phyloP scores from a whole-genome alignment of 1,140 invertebrate species.

The Philaenus spumarius region DNA sequence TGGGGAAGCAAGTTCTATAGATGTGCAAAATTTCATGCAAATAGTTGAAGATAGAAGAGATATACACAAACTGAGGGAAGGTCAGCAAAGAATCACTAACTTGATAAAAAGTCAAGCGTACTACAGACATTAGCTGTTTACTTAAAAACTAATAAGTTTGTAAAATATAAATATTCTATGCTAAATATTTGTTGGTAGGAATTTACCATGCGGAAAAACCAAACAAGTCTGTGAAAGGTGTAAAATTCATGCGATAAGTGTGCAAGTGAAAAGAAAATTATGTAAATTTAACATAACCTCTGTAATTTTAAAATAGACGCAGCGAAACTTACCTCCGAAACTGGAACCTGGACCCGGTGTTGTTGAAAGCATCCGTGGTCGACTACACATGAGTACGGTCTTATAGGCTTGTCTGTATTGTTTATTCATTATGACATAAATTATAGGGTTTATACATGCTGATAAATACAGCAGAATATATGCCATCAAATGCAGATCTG shows the following conservation, averaged over 20 bases:
- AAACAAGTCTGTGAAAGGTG: no score
- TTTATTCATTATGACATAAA: slow-evolving; percentile 53
- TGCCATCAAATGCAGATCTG: slow-evolving; percentile 46
- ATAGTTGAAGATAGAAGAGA: no score
- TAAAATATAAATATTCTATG: no score
- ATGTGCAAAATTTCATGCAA: no score
- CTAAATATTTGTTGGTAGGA: no score
- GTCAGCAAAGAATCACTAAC: no score
- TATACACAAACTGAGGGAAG: no score
- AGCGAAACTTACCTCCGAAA: slow-evolving; percentile 22
- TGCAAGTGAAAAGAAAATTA: neutral
- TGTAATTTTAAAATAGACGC: neutral
- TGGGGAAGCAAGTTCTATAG: no score
- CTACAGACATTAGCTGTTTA: no score
- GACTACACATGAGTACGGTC: slow-evolving; percentile 38
- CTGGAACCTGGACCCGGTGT: slow-evolving; percentile 23
- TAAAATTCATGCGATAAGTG: neutral
- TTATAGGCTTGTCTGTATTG: slow-evolving; percentile 50
- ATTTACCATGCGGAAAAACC: no score
- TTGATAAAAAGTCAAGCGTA: no score
- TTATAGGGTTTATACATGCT: slow-evolving; percentile 50
- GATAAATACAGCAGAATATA: slow-evolving; percentile 51
- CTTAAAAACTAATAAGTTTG: no score
- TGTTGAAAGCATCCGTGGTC: slow-evolving; percentile 22
- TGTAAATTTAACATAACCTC: neutral